These are phyloP conservation scores for Tetheella fluctuosa DNA, from an alignment of 2,888 invertebrate species.

Conservation along the genomic window DNA sequence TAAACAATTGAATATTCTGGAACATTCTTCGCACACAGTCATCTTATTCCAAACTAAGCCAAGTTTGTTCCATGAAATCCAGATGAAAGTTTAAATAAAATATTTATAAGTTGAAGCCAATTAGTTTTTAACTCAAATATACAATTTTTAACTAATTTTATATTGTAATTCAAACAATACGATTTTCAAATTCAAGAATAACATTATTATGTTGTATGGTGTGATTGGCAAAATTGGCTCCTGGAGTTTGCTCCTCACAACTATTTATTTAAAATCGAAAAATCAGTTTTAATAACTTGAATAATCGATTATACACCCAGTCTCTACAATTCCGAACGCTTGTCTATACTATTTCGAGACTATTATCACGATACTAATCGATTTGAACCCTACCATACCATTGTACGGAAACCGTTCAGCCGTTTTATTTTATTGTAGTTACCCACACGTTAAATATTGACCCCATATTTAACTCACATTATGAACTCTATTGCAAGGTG, in stretches of 20 bases:
- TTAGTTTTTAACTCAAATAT: too few species aligned
- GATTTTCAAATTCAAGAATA: too few species aligned
- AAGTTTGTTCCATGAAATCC: too few species aligned
- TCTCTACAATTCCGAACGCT: slow-evolving; percentile 23
- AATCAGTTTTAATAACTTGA: background rate
- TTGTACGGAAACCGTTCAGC: slow-evolving; percentile 70
- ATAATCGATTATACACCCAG: slow-evolving; percentile 12
- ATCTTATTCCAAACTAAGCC: too few species aligned
- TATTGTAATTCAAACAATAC: too few species aligned
- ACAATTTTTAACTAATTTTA: too few species aligned
- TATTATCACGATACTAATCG: slow-evolving; percentile 79
- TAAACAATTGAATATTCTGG: too few species aligned
- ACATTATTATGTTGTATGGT: too few species aligned
- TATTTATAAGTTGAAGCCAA: too few species aligned
- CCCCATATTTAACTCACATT: slow-evolving; percentile 48
- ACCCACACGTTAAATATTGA: slow-evolving; percentile 66
- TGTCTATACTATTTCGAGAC: slow-evolving; percentile 48
- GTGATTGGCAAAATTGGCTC: too few species aligned
- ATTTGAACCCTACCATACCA: slow-evolving; percentile 74
- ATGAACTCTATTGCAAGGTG: slow-evolving; percentile 28
- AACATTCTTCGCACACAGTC: too few species aligned
- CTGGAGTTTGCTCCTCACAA: background rate
- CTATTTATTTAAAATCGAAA: background rate
- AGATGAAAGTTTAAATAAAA: too few species aligned
- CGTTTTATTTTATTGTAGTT: slow-evolving; percentile 80